Base-by-base conservation (phyloP, 1,140 invertebrate genomes). In the Diorhabda elongata region DNA sequence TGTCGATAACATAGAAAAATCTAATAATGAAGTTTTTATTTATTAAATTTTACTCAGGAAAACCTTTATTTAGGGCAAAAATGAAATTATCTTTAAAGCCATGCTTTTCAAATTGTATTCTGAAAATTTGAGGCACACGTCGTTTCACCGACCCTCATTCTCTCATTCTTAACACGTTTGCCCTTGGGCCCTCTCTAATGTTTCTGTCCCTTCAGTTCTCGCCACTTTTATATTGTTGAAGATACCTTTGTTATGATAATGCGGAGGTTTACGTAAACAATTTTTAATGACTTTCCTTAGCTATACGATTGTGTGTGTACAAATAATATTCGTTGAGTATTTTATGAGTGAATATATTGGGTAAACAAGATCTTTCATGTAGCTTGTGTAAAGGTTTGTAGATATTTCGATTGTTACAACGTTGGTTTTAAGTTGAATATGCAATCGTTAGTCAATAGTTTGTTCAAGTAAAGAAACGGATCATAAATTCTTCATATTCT, bases 231-330 rank as follows among this genome's bases (percentile, higher is more conserved):
- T 6, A 52, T 52, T 52, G 47, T 52, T 52, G 47, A n/a, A 52
- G 47, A 52, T 52, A 52, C 47, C 47, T 52, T 52, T 52, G n/a
- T 52, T 6, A 52, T 52, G 47, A 52, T 52, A 52, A 52, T 52
- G 47, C 47, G 47, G 47, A 52, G n/a, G 47, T 52, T 52, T 52
- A 52, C 47, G 47, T 52, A 52, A 52, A 52, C 47, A 52, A n/a
- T 52, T 52, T 52, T 52, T 52, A 52, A 52, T 52, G 47, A 52
- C 47, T 52, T 52, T 52, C 4, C 47, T n/a, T 52, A 4, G 47
- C 2, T 52, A 26, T 26, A 26, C 26, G 26, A 26, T 26, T 26
- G 1, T 26, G 26, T 26, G 26, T 26, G 26, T 26, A 26, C 26
- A 26, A 26, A 26, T 26, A 26, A 26, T 26, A 26, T 26, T 26